Evolutionary conservation across 2,888 invertebrate genomes (phyloP).

Genomic region (Lepidocyrtinus sp.): DNA sequence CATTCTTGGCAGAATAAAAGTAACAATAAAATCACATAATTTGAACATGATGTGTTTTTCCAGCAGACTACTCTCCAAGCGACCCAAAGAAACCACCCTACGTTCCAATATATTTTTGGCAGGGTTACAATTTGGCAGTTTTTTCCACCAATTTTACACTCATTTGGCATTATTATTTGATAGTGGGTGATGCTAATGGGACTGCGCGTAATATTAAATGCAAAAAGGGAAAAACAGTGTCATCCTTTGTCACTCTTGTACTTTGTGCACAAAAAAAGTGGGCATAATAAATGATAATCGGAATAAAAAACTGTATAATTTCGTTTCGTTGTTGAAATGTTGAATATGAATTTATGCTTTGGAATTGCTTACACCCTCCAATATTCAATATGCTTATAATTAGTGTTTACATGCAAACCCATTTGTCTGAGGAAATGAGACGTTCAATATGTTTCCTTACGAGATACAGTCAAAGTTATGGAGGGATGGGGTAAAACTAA

Average conservation of each 20-base stretch:
- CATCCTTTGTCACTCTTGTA: neutral
- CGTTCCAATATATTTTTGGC: conserved; percentile 39
- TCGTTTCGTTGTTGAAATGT: no score
- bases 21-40: conserved; percentile 53
- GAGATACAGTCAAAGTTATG: no score
- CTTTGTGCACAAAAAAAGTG: neutral
- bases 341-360: no score
- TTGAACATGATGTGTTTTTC: conserved; percentile 50
- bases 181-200: conserved; percentile 24
- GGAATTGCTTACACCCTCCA: no score
- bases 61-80: no score
- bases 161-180: conserved; percentile 53
- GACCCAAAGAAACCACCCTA: no score
- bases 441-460: no score
- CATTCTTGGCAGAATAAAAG: conserved; percentile 26
- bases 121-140: conserved; percentile 52
- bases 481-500: no score
- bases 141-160: conserved; percentile 46
- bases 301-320: no score
- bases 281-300: conserved; percentile 11
- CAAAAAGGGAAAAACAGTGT: neutral
- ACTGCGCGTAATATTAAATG: conserved; percentile 25
- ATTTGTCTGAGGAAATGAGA: no score
- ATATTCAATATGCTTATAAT: no score
- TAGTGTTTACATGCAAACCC: no score